Evolutionary conservation across 2,113 vertebrate species (phyloP), one percentile per base, ranked within the genome.

Genomic region (Paracanthobrama guichenoti): DNA sequence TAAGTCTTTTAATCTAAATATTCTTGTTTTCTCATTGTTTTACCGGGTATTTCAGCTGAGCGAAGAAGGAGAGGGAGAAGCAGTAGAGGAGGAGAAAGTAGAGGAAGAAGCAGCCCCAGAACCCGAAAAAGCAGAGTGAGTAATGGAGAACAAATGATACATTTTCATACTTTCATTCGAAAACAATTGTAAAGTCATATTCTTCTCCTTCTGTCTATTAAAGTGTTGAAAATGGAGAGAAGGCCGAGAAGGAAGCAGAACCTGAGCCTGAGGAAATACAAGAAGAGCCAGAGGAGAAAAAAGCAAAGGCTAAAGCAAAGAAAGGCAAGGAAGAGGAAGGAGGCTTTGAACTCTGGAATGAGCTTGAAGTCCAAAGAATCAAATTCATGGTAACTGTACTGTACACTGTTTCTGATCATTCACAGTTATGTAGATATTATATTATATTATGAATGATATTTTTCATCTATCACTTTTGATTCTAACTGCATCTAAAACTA

Each of bases 41-140:
- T 55, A 87, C 16, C 1, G 31, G 46, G 1, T 73, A 26, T 78
- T 69, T 69, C 31, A 94, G 93, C 18, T 92, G 88, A 86, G 9
- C 1, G 89, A 90, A 44, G 69, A 86, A 14, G 90, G 14, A 31
- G 93, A 86, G 85, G 90, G 80, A 82, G 87, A 73, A 75, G 66
- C 39, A 20, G 78, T n/a, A n/a, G 86, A 84, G 44, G 91, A 87
- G 35, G 89, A 75, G 81, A 79, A 76, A 14, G 90, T 74, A 0
- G 94, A 78, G 44, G 92, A 94, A 0, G 95, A 95, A 77, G 77
- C 88, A 0, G 87, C 94, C 60, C 92, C 89, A 5, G 95, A 96
- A 87, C 91, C 94, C 0, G 96, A 98, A 90, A 98, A 98, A 90
- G 95, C 96, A 0, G 97, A 98, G 97, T 98, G 83, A 95, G 96